Conservation (phyloP, 2,888 invertebrate genomes). For the Hydrotaea cyrtoneurina region DNA sequence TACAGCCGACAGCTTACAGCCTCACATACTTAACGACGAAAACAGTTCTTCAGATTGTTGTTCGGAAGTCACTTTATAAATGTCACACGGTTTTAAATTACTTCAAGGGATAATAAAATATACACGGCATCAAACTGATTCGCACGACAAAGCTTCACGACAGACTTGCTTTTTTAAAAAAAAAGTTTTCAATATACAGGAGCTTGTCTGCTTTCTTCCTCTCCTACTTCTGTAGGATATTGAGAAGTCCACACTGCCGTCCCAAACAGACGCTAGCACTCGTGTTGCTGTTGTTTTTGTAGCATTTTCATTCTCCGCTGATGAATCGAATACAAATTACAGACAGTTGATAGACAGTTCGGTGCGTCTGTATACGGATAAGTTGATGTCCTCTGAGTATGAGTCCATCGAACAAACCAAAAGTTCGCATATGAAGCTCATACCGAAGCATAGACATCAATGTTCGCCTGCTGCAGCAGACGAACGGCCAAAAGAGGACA, state of each 20-base stretch:
- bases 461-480: neutral
- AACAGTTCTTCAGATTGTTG: no score
- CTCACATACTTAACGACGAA: no score
- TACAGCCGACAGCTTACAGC: no score
- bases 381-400: conserved; percentile 65
- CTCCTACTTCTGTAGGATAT: no score
- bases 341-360: conserved; percentile 75
- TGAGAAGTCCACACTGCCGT: neutral
- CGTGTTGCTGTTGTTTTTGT: conserved; percentile 19
- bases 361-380: neutral
- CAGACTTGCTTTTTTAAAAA: no score
- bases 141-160: no score
- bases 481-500: conserved; percentile 22
- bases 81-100: no score
- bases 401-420: conserved; percentile 67
- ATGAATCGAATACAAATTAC: conserved; percentile 71
- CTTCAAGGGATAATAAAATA: no score
- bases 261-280: neutral
- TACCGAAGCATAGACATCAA: neutral
- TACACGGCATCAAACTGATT: no score
- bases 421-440: neutral
- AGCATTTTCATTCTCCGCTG: conserved; percentile 66
- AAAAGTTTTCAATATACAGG: no score
- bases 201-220: no score
- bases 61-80: no score